Evolutionary conservation across 2,888 invertebrate genomes (phyloP).

Genomic region (Agrotis puta): DNA sequence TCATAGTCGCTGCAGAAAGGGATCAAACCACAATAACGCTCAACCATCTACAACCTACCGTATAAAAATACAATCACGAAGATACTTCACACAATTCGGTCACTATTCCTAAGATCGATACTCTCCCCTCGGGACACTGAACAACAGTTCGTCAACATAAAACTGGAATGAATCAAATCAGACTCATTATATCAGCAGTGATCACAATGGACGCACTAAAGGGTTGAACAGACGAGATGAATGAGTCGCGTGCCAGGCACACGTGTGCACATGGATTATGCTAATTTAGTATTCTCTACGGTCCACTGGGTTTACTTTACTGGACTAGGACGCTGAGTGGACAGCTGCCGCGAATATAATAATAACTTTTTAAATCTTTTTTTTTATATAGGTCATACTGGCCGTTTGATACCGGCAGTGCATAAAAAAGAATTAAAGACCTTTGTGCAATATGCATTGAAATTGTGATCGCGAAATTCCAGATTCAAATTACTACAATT

Average conservation of each 20-base stretch:
- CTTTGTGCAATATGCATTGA: not conserved
- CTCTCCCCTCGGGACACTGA: slow-evolving; percentile 65
- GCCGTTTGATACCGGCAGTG: not conserved
- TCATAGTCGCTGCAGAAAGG: not conserved
- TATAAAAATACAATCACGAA: slow-evolving; percentile 43
- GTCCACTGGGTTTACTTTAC: slow-evolving; percentile 62
- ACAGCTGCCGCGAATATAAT: slow-evolving; percentile 31
- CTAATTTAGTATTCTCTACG: slow-evolving; percentile 73
- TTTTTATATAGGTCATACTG: slow-evolving; percentile 3
- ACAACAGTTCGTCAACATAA: slow-evolving; percentile 68
- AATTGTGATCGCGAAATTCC: not conserved
- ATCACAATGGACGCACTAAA: slow-evolving; percentile 74
- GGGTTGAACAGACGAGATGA: slow-evolving; percentile 72
- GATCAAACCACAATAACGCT: slow-evolving; percentile 5
- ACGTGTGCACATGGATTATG: slow-evolving; percentile 80
- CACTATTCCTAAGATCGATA: slow-evolving; percentile 67
- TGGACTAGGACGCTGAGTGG: slow-evolving; percentile 49
- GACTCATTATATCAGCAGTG: slow-evolving; percentile 72
- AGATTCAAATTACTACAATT: not conserved
- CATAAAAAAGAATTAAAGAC: not conserved
- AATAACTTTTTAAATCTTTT: slow-evolving; percentile 5
- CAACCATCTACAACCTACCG: slow-evolving; percentile 1
- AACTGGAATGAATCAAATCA: slow-evolving; percentile 73
- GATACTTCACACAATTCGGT: slow-evolving; percentile 56
- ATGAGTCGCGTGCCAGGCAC: slow-evolving; percentile 76